A percentile compares a stretch with the other conserved stretches of the same genome.
These are phyloP conservation scores for Diarsia dahlii DNA, from an alignment of 2,888 invertebrate species.

Conservation along the genomic window DNA sequence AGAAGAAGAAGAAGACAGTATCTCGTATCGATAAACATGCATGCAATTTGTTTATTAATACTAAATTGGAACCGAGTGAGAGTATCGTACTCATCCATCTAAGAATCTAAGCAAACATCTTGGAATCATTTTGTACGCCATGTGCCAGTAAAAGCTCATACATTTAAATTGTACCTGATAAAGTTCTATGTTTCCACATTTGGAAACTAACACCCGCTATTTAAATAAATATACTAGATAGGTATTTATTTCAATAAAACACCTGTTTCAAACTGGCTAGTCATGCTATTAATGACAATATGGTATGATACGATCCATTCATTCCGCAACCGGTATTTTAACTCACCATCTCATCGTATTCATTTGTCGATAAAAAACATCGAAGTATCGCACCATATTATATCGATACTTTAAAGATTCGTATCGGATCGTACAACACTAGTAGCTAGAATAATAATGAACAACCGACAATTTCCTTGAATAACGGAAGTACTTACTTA, in stretches of 20 bases:
- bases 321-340: neutral
- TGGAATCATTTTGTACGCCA: neutral
- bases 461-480: constrained; percentile 51
- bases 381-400: neutral
- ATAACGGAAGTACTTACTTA: constrained; percentile 56
- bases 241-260: neutral
- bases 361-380: neutral
- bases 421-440: constrained; percentile 12
- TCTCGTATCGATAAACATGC: too few species aligned
- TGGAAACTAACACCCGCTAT: neutral
- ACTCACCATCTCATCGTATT: neutral
- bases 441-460: constrained; percentile 53
- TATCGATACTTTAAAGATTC: neutral
- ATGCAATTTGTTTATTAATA: neutral
- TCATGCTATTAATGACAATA: neutral
- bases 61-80: too few species aligned
- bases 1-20: too few species aligned
- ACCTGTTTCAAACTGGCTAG: neutral
- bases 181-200: neutral
- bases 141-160: neutral
- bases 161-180: neutral
- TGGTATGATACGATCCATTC: neutral
- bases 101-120: neutral
- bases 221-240: neutral
- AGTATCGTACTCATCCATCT: neutral